Evolutionary conservation across 2,797 vertebrate species (phyloP).

Genomic region (Phataginus tricuspis): DNA sequence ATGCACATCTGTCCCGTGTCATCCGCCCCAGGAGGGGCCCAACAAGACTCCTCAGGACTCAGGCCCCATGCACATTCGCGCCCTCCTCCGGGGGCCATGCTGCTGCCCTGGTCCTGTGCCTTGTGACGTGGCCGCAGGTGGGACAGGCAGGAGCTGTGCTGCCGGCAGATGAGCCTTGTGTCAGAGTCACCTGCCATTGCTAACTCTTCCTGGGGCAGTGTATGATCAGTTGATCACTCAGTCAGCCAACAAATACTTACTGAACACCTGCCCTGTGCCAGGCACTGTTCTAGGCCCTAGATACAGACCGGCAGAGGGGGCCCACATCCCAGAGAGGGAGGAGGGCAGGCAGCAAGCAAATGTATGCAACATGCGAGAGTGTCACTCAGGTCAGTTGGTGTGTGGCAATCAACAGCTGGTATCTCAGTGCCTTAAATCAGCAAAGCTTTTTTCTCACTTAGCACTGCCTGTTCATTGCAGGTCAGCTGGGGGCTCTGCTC

Average conservation of each 20-base stretch:
- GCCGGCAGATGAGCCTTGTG: neutral
- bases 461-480: neutral
- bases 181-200: conserved; percentile 16
- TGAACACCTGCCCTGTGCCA: neutral
- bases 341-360: neutral
- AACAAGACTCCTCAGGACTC: too few species aligned
- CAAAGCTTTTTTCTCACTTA: neutral
- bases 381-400: neutral
- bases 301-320: neutral
- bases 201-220: conserved; percentile 6
- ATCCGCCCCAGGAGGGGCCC: too few species aligned
- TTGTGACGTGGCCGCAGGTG: too few species aligned
- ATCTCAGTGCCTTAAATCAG: neutral
- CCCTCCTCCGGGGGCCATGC: too few species aligned
- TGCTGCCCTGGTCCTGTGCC: too few species aligned
- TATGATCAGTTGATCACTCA: neutral
- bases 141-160: too few species aligned
- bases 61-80: too few species aligned
- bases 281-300: neutral
- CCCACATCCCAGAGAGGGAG: neutral
- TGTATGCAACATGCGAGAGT: neutral
- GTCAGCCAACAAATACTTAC: neutral
- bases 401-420: neutral
- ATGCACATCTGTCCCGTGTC: conserved; percentile 84
- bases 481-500: neutral